Evolutionary conservation across 2,797 vertebrate species (phyloP).

Genomic region (Periparus ater): DNA sequence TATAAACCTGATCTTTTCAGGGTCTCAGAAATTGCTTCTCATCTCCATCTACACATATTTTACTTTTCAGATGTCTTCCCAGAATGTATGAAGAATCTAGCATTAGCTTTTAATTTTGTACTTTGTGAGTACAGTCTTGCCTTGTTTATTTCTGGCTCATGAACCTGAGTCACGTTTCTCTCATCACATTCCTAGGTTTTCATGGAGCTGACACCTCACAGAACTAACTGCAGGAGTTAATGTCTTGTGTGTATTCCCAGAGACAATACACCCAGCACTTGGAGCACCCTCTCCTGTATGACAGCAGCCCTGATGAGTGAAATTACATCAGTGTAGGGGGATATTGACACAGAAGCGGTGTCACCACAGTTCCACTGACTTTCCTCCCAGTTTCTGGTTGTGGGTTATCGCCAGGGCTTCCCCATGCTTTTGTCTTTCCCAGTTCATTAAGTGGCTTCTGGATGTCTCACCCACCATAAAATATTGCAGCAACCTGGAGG

Average conservation of each 20-base stretch:
- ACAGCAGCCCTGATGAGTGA: not conserved
- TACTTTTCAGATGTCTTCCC: not conserved
- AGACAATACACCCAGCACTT: not conserved
- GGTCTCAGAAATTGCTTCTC: not conserved
- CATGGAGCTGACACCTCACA: not conserved
- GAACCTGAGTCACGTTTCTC: not conserved
- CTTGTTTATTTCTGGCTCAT: not conserved
- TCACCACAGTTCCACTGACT: accelerated
- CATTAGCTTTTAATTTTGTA: not conserved
- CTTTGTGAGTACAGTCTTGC: not conserved
- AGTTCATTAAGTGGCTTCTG: not conserved
- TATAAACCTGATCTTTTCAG: not conserved
- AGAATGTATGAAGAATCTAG: not conserved
- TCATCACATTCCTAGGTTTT: not conserved
- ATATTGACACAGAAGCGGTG: not conserved
- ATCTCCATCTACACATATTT: not conserved
- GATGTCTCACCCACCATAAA: not conserved
- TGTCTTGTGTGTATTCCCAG: not conserved
- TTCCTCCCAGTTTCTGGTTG: not conserved
- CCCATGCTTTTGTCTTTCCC: not conserved
- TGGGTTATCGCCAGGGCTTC: not conserved
- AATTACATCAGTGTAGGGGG: not conserved
- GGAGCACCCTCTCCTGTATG: not conserved
- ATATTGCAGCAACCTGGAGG: not conserved
- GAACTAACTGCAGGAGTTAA: not conserved